Base-by-base conservation (phyloP, 2,797 vertebrate species). In the Crax fasciolata region DNA sequence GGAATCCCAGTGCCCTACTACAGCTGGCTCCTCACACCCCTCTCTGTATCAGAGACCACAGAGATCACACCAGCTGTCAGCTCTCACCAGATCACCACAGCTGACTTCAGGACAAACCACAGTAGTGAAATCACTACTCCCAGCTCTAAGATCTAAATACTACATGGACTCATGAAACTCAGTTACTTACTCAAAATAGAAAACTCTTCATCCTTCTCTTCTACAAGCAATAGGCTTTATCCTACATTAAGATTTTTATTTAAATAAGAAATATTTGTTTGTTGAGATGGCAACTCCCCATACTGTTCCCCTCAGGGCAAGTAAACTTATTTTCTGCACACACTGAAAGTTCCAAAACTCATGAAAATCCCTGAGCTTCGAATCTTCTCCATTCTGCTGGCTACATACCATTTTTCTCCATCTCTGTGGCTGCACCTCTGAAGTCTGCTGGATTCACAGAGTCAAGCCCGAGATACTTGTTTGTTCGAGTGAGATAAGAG, bases 371-470 rank as follows among this genome's bases (percentile, higher is more conserved):
- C 20, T 4, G 38, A 77, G 43, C 32, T 68, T 44, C 59, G 72
- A 11, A 28, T 52, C 11, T 32, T 32, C 23, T 30, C 46, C 32
- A 6, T 48, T 38, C 57, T 71, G 57, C 77, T 67, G 41, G 57
- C 32, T 70, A 97, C 97, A 0, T 92, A 98, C 98, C 98, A 54
- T 97, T 97, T 66, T 92, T 98, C 63, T 98, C 98, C 98, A 97
- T 98, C 57, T 97, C 97, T 44, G 92, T 96, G 32, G 85, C 59
- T 65, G 95, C 20, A 13, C 87, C 77, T 89, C 91, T 84, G 92
- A 91, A 49, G 91, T 96, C 96, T 94, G 84, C 73, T 55, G 97
- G 93, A 77, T 94, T 97, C 94, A 95, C 87, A 4, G 97, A 84
- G 71, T 97, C 95, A 28, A 93, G 90, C 44, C 63, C 95, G 8